Evolutionary conservation across 2,113 vertebrate species (phyloP), one percentile per base, ranked within the genome.

Genomic region (Phocoena phocoena): DNA sequence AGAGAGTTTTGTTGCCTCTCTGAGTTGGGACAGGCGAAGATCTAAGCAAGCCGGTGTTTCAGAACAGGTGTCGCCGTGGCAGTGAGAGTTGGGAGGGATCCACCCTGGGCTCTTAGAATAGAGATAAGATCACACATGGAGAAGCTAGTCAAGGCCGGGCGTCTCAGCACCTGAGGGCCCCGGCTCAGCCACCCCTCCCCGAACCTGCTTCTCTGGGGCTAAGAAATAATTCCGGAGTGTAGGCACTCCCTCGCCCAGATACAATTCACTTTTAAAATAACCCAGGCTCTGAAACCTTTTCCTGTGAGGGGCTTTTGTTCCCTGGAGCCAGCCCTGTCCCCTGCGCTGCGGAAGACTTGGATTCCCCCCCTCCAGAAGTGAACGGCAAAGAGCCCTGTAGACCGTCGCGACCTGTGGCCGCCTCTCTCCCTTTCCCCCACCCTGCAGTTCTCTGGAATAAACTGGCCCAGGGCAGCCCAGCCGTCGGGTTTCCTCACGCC

Each of bases 1-100:
- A 20, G 18, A 92, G 71, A 88, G 38, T 90, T 89, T 76, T 74
- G 60, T 73, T 87, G 88, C 31, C 84, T 94, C 38, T 93, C 90
- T 33, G 38, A 67, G 63, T 90, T 84, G 36, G 67, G 70, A 79
- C 93, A 50, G 6, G 70, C 62, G 90, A 83, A 81, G 20, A 60
- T 89, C 44, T 65, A 91, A 91, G 68, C 38, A 95, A 92, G 65
- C 67, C 2, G 5, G 36, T 31, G 12, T 96, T 93, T 95, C 80
- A 73, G 88, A 95, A 93, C 96, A 97, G 97, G 95, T 98, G 97
- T 94, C 12, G 2, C 26, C 82, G 82, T 62, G 53, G 58, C 83
- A 21, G 33, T 33, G 8, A 23, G 23, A 44, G 50, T 36, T 65
- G 55, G 65, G 70, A 63, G 73, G 41, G 62, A 67, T 70, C 38